Evolutionary conservation across 2,797 vertebrate genomes (phyloP).

Genomic region (Chelonia mydas): DNA sequence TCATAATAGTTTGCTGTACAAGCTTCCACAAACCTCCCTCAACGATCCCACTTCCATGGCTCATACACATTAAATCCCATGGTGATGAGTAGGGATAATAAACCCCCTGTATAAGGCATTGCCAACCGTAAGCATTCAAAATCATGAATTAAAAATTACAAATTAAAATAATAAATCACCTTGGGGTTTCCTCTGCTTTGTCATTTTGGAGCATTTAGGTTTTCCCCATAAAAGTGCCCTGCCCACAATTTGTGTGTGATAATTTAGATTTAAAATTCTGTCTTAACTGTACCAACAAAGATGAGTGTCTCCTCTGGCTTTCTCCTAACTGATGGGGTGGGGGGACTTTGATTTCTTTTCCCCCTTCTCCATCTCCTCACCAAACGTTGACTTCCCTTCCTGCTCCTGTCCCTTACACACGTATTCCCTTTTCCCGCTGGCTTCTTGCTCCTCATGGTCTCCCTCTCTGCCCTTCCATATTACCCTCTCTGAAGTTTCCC

Average conservation of each 20-base stretch:
- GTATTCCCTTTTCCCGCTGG: neutral
- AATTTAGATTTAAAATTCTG: neutral
- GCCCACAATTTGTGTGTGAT: neutral
- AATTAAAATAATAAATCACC: neutral
- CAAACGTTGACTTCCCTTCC: neutral
- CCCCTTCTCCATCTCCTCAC: neutral
- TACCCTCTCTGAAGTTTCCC: neutral
- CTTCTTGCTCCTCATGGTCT: neutral
- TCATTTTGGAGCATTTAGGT: neutral
- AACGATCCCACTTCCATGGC: neutral
- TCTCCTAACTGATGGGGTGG: neutral
- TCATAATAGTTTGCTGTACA: rapidly evolving
- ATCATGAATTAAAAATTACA: neutral
- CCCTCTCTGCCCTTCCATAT: neutral
- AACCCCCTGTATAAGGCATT: neutral
- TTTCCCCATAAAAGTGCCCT: neutral
- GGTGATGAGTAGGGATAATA: neutral
- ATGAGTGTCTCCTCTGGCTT: rapidly evolving
- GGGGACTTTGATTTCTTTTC: neutral
- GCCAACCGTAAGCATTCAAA: neutral
- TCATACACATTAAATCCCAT: neutral
- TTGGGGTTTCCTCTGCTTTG: neutral
- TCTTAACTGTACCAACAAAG: neutral
- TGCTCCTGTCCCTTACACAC: neutral
- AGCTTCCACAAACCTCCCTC: neutral